These are phyloP conservation scores for Hetaerina americana DNA, from an alignment of 1,140 invertebrate species.

Conservation along the genomic window DNA sequence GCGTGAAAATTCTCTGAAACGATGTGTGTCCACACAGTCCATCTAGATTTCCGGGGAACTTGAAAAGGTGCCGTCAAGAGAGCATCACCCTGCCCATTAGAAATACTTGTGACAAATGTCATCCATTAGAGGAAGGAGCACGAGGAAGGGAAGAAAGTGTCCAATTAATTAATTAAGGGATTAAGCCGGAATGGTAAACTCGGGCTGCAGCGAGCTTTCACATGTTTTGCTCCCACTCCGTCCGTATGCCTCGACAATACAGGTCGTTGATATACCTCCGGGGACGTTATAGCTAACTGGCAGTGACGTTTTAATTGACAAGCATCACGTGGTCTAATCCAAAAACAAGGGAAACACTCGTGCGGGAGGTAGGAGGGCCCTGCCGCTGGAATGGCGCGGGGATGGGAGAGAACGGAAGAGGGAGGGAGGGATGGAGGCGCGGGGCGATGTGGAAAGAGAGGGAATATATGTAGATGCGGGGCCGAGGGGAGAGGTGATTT, in stretches of 20 bases:
- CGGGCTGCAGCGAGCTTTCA: not conserved
- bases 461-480: no score
- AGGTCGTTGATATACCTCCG: not conserved
- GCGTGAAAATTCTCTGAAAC: no score
- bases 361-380: not conserved
- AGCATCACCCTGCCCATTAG: no score
- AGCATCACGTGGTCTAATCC: not conserved
- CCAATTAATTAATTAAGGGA: not conserved
- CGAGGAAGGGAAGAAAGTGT: not conserved
- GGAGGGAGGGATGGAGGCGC: not conserved
- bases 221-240: not conserved
- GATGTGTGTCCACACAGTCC: no score
- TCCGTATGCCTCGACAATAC: not conserved
- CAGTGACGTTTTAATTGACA: not conserved
- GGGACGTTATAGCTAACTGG: not conserved
- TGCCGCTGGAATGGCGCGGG: not conserved
- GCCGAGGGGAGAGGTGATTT: no score
- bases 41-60: no score
- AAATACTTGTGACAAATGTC: no score
- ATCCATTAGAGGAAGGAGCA: no score
- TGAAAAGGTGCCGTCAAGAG: no score
- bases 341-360: not conserved
- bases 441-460: no score
- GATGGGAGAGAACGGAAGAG: not conserved
- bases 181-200: not conserved